Conservation (phyloP, 1,140 invertebrate species). For the Drosophila hydei region DNA sequence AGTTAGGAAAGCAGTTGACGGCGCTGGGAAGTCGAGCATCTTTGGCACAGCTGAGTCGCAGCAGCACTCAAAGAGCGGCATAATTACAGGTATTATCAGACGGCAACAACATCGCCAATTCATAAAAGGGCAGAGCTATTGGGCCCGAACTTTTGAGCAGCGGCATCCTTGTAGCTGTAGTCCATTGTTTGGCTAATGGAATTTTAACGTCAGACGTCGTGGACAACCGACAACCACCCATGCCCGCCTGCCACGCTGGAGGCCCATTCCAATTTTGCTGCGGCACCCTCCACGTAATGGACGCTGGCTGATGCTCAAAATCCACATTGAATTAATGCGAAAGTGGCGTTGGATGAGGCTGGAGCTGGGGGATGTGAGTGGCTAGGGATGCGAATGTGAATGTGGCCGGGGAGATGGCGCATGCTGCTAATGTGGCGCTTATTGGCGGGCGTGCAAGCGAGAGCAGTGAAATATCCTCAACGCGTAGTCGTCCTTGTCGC, state of each 20-base stretch:
- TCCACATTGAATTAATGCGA: slow-evolving; percentile 59
- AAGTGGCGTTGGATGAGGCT: slow-evolving; percentile 25
- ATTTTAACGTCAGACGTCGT: slow-evolving; percentile 65
- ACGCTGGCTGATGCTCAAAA: slow-evolving; percentile 8
- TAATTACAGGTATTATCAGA: slow-evolving; percentile 38
- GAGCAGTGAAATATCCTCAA: slow-evolving; percentile 13
- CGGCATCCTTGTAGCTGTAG: neutral
- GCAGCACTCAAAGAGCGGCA: slow-evolving; percentile 8
- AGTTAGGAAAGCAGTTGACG: neutral
- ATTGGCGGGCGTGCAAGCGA: slow-evolving; percentile 53
- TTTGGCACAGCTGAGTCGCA: slow-evolving; percentile 19
- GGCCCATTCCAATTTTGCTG: neutral
- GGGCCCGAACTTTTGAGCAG: neutral
- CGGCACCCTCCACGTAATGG: slow-evolving; percentile 4
- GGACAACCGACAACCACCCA: slow-evolving; percentile 1
- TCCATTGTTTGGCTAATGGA: slow-evolving; percentile 66
- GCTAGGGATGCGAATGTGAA: slow-evolving; percentile 1
- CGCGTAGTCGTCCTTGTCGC: slow-evolving; percentile 8
- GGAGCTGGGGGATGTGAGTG: slow-evolving; percentile 38
- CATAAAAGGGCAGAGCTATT: slow-evolving; percentile 26
- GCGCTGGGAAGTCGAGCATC: slow-evolving; percentile 25
- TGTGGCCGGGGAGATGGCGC: slow-evolving; percentile 34
- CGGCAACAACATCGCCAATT: slow-evolving; percentile 57
- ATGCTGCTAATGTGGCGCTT: slow-evolving; percentile 72
- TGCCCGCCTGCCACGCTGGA: neutral